Conservation (phyloP, 2,797 vertebrate genomes). For the Falco peregrinus region DNA sequence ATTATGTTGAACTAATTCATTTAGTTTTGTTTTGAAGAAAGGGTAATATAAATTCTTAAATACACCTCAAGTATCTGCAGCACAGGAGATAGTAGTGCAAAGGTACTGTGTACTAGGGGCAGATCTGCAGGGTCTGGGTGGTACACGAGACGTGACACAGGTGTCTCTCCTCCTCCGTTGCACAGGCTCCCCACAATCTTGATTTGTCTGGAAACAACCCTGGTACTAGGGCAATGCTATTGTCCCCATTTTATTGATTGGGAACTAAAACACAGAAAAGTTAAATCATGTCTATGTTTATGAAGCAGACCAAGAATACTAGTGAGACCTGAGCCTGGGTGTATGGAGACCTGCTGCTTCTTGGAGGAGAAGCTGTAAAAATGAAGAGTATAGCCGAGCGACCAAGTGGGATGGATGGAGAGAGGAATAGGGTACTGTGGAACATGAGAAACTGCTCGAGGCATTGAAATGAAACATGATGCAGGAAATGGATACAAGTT, state of each 20-base stretch:
- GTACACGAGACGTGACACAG: rapidly evolving
- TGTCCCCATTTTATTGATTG: not conserved
- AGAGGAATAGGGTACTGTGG: not conserved
- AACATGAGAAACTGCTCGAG: not conserved
- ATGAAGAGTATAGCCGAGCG: not conserved
- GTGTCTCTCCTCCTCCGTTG: rapidly evolving
- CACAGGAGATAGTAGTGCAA: not conserved
- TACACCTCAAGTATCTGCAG: not conserved
- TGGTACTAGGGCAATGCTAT: not conserved
- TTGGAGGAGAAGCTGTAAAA: not conserved
- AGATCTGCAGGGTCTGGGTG: not conserved
- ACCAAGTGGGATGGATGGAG: not conserved
- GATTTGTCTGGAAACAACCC: not conserved
- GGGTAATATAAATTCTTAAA: not conserved
- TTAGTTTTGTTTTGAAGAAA: not conserved
- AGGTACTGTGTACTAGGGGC: not conserved
- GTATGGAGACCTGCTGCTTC: not conserved
- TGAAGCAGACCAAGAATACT: not conserved
- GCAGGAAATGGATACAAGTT: not conserved
- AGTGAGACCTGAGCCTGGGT: not conserved
- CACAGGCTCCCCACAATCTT: not conserved
- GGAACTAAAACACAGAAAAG: not conserved
- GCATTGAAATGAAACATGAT: rapidly evolving
- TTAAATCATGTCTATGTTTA: not conserved
- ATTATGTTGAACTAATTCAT: not conserved